Evolutionary conservation across 92 coral and sea anemone genomes (phyloP).

Genomic region (Isaurus tuberculatus): DNA sequence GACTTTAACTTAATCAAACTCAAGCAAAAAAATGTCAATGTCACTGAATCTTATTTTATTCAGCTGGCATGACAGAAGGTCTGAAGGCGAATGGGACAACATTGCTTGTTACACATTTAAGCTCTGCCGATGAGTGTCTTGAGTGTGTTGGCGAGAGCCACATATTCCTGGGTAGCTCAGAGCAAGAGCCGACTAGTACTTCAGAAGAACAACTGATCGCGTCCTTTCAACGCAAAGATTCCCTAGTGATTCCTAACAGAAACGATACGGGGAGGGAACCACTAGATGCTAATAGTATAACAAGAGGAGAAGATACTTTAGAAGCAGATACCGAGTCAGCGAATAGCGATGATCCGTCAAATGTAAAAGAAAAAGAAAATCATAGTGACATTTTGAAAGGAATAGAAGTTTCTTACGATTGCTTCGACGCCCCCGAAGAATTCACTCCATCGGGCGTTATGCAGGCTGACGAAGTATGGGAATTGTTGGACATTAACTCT

Average conservation of each 20-base stretch:
- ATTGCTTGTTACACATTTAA: neutral
- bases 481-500: constrained; percentile 8
- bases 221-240: neutral
- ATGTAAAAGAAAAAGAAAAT: neutral
- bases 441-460: constrained; percentile 17
- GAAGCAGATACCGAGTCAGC: neutral
- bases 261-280: neutral
- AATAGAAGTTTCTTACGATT: neutral
- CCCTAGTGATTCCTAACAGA: neutral
- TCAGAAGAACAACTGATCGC: neutral
- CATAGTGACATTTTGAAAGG: neutral
- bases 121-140: neutral
- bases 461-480: neutral
- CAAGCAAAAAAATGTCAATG: too few species aligned
- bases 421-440: neutral
- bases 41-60: too few species aligned
- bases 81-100: neutral
- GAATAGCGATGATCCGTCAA: neutral
- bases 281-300: neutral
- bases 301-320: neutral
- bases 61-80: neutral
- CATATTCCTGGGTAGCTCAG: constrained; percentile 18
- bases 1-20: too few species aligned
- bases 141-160: constrained; percentile 35
- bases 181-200: neutral